These are phyloP conservation scores for Dryobotodes eremita DNA, from an alignment of 2,888 invertebrate species.

Conservation along the genomic window DNA sequence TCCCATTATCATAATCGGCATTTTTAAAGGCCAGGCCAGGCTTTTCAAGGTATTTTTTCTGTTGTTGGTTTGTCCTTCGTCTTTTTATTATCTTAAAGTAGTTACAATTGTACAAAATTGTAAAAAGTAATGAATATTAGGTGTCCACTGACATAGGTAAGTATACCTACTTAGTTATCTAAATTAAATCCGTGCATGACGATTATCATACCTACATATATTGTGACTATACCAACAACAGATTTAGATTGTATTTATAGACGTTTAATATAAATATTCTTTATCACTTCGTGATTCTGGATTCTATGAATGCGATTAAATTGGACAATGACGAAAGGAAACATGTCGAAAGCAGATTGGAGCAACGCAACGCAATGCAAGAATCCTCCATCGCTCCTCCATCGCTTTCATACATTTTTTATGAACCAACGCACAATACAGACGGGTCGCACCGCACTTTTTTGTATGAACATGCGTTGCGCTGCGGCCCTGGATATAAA, in stretches of 20 bases:
- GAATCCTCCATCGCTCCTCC: no score
- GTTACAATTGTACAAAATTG: neutral
- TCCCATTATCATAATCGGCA: neutral
- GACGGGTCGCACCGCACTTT: neutral
- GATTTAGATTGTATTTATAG: conserved; percentile 39
- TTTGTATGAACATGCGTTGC: neutral
- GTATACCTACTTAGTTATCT: conserved; percentile 24
- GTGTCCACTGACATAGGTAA: neutral
- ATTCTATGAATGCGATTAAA: conserved; percentile 46
- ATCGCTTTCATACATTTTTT: neutral
- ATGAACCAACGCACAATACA: neutral
- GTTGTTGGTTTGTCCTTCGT: neutral
- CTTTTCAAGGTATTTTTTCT: no score
- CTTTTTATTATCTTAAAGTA: neutral
- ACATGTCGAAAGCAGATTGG: neutral
- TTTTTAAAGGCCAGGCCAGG: neutral
- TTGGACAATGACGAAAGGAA: conserved; percentile 18
- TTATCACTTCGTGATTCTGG: conserved; percentile 45
- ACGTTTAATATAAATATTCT: conserved; percentile 18
- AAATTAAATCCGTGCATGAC: conserved; percentile 23
- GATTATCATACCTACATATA: conserved; percentile 21
- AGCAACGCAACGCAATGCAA: neutral
- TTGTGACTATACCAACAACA: conserved; percentile 19
- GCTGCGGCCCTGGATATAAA: neutral
- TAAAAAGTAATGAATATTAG: neutral